These are phyloP conservation scores for Pardalotus punctatus DNA, from an alignment of 2,113 vertebrate species.

Conservation along the genomic window DNA sequence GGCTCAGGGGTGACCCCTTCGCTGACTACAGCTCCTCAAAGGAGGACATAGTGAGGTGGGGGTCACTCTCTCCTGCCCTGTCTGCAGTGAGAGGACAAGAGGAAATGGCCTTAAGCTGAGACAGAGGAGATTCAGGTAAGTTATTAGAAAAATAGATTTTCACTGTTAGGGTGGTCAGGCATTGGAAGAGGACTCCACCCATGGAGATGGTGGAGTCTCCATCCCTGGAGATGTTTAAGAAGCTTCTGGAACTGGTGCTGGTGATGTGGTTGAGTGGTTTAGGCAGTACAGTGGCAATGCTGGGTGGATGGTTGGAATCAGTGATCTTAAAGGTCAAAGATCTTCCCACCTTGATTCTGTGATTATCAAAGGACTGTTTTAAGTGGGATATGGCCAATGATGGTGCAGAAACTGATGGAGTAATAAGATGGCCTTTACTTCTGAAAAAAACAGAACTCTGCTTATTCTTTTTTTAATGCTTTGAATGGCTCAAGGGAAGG, in stretches of 20 bases:
- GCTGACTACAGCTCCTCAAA: not conserved
- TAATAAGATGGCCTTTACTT: not conserved
- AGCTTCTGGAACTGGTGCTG: not conserved
- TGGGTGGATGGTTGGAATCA: not conserved
- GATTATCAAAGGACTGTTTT: not conserved
- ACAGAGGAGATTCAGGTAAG: not conserved
- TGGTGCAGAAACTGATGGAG: not conserved
- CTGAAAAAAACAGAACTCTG: not conserved
- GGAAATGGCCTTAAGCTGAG: not conserved
- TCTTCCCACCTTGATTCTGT: not conserved
- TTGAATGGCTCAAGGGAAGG: not conserved
- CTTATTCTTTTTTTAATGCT: not conserved
- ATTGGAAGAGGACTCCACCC: not conserved
- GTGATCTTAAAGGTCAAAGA: not conserved
- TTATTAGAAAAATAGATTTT: not conserved
- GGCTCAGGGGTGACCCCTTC: not conserved
- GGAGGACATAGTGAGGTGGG: too few species aligned
- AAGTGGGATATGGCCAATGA: not conserved
- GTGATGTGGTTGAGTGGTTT: not conserved
- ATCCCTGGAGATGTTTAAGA: not conserved
- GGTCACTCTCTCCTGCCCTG: accelerated
- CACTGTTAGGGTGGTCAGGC: not conserved
- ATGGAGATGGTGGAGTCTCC: not conserved
- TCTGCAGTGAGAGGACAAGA: not conserved
- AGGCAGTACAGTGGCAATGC: not conserved